Evolutionary conservation across 2,888 invertebrate genomes (phyloP), one percentile per base, ranked within the genome.

Genomic region (Drosophila nr. fundita): DNA sequence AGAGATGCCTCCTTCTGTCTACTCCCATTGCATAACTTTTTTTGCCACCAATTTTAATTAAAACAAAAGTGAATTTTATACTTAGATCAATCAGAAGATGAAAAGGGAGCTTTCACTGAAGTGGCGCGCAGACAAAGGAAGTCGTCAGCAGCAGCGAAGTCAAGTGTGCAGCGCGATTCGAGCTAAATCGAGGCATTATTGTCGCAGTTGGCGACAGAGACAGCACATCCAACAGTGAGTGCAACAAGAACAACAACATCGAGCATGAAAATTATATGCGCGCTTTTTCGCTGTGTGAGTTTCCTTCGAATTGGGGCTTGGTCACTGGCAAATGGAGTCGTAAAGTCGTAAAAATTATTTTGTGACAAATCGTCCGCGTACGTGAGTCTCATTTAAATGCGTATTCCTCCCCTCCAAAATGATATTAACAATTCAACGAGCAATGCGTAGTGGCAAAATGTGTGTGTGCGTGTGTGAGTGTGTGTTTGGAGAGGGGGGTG

Each of bases 281-380:
- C 29, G 57, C 58, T 38, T 60, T 40, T 57, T 59, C 50, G 63
- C 53, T 27, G 57, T 27, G 29, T 40, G 58, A 4, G 55, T 55
- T 67, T 55, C 29, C 7, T 48, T 48, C 30, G 62, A 62, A 65
- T 76, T 65, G 29, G 69, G 72, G 65, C 62, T 78, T 76, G 84
- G 84, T 74, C 84, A 84, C 79, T 84, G 76, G 58, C 79, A 78
- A 78, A 87, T 84, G 82, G 78, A 84, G 83, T 87, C 85, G 89
- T 91, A 87, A 91, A 92, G 92, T 92, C 92, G 91, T 92, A 92
- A 92, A 92, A 92, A 92, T 92, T 92, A 92, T 92, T 92, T 92
- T 92, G 92, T 92, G 92, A 92, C 92, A 92, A 92, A 92, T 92
- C 91, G 92, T 91, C 90, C 82, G 83, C 80, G 89, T 92, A 92